A percentile compares a stretch with the other conserved stretches of the same genome.
These are phyloP conservation scores for Beaufortia kweichowensis DNA, from an alignment of 2,113 vertebrate genomes.

Conservation along the genomic window DNA sequence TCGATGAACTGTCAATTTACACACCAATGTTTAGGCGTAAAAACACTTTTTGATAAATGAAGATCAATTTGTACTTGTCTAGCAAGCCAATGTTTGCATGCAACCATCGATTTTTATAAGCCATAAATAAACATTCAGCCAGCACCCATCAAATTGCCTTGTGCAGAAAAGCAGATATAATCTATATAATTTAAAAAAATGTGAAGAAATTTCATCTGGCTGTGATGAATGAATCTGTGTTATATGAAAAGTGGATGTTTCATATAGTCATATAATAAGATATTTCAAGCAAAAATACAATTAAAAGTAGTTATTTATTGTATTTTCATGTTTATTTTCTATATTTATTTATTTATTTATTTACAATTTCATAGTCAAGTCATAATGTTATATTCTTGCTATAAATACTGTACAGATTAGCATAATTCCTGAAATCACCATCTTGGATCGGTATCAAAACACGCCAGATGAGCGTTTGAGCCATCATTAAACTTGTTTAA, in stretches of 20 bases:
- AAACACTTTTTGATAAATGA: constrained; percentile 42
- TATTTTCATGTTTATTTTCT: neutral
- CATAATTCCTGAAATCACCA: neutral
- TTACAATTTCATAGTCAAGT: no score
- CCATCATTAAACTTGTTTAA: neutral
- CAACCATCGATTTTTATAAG: constrained; percentile 21
- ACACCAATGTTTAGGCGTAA: constrained; percentile 16
- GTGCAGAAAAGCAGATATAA: constrained; percentile 8
- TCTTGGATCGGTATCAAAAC: neutral
- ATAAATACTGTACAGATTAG: neutral
- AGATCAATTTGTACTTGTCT: constrained; percentile 37
- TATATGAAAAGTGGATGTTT: neutral
- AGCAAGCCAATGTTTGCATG: constrained; percentile 22
- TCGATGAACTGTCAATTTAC: constrained; percentile 34
- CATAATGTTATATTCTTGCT: no score
- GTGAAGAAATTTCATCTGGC: neutral
- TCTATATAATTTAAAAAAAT: constrained; percentile 33
- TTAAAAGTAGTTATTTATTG: neutral
- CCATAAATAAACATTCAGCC: constrained; percentile 32
- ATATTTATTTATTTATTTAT: neutral
- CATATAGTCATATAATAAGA: neutral
- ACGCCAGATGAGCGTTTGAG: neutral
- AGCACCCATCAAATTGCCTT: constrained; percentile 8
- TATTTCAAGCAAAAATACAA: neutral
- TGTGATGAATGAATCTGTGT: neutral